A percentile compares a stretch with the other conserved stretches of the same genome.
These are phyloP conservation scores for Eulemur macaco DNA, from an alignment of 2,113 vertebrate genomes.

Conservation along the genomic window DNA sequence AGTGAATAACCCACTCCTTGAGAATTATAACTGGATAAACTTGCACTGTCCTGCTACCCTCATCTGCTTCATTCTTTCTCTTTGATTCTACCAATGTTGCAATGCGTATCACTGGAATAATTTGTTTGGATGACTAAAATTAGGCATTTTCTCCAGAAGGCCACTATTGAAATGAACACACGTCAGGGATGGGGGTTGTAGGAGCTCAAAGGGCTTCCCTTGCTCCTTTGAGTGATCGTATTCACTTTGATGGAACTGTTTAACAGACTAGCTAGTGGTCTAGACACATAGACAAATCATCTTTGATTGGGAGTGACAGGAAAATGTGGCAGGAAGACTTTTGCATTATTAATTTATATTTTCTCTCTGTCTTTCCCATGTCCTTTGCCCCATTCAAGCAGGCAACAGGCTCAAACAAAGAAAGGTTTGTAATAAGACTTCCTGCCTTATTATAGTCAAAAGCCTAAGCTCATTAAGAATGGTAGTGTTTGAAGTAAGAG, in stretches of 20 bases:
- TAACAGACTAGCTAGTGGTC: not conserved
- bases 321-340: slow-evolving; percentile 30
- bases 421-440: not conserved
- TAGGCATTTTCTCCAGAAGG: slow-evolving; percentile 25
- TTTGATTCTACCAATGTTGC: not conserved
- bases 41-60: not conserved
- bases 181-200: not conserved
- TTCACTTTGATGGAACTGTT: not conserved
- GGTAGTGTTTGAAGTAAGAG: not conserved
- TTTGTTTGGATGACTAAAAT: slow-evolving; percentile 27
- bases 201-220: not conserved
- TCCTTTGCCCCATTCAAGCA: not conserved
- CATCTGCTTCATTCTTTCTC: not conserved
- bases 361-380: not conserved
- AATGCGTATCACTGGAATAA: not conserved
- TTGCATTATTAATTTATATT: slow-evolving; percentile 43
- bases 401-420: not conserved
- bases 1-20: not conserved
- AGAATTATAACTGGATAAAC: not conserved
- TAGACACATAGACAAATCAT: slow-evolving; percentile 7
- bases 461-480: not conserved
- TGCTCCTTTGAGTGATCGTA: not conserved
- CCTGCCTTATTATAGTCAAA: not conserved
- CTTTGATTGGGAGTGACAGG: slow-evolving; percentile 22
- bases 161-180: not conserved